Evolutionary conservation across 2,797 vertebrate genomes (phyloP).

Genomic region (Mus minutoides): DNA sequence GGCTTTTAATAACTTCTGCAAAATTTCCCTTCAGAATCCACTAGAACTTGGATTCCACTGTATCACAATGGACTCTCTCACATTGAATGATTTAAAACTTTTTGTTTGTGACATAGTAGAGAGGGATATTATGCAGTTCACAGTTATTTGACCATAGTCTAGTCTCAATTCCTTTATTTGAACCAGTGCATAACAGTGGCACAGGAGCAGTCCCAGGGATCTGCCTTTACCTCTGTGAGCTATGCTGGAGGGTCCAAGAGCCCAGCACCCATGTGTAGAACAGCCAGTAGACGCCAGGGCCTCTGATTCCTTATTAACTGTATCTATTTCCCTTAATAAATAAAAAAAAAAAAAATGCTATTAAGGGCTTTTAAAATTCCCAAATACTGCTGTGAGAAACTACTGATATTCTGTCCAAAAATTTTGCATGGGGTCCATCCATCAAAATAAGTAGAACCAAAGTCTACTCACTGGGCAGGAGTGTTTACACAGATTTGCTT

Average conservation of each 20-base stretch:
- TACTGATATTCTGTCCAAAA: background rate
- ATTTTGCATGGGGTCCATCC: background rate
- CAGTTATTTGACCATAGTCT: background rate
- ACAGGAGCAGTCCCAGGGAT: background rate
- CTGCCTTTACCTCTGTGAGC: background rate
- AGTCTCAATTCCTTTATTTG: background rate
- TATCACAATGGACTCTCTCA: background rate
- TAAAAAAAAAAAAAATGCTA: background rate
- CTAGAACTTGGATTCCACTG: background rate
- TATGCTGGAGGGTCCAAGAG: background rate
- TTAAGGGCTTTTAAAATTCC: background rate
- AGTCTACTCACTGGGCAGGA: background rate
- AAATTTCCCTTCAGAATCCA: constrained; percentile 34
- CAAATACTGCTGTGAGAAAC: background rate
- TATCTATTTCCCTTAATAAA: background rate
- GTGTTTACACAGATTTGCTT: background rate
- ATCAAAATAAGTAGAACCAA: background rate
- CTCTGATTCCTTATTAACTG: background rate
- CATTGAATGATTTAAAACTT: background rate
- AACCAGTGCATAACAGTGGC: background rate
- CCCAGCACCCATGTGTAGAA: background rate
- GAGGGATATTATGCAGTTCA: background rate
- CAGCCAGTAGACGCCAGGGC: rapidly evolving
- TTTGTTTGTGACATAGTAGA: background rate
- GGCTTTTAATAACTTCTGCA: constrained; percentile 39